Evolutionary conservation across 2,113 vertebrate genomes (phyloP).

Genomic region (Brienomyrus brachyistius): DNA sequence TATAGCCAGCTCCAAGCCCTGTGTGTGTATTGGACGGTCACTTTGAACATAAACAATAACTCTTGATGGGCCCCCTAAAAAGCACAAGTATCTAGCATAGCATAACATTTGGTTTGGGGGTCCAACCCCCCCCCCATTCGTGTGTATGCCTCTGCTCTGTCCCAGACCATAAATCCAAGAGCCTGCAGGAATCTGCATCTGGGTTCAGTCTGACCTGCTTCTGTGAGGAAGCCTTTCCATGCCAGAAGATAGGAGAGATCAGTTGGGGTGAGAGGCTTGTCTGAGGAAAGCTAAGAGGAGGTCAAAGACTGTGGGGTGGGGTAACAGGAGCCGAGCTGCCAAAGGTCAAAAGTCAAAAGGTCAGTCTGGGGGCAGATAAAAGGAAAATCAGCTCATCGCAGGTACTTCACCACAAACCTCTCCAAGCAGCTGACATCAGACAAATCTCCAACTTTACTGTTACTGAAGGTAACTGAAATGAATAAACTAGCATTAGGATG

Average conservation of each 20-base stretch:
- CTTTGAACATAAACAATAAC: not conserved
- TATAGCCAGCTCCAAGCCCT: not conserved
- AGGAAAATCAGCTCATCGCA: not conserved
- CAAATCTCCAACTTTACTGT: not conserved
- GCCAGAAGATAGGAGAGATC: not conserved
- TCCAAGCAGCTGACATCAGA: not conserved
- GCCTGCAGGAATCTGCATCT: not conserved
- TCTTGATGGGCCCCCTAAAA: not conserved
- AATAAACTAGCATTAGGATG: not conserved
- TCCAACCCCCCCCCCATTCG: not conserved
- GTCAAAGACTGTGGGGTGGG: not conserved
- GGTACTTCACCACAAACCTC: not conserved
- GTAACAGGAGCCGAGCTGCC: not conserved
- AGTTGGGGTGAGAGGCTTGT: not conserved
- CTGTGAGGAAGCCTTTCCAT: conserved; percentile 5
- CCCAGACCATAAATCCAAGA: conserved; percentile 7
- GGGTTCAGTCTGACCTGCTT: not conserved
- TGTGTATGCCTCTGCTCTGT: conserved; percentile 18
- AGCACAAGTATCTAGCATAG: not conserved
- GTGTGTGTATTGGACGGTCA: not conserved
- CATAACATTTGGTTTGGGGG: not conserved
- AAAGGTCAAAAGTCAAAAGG: not conserved
- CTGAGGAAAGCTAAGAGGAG: not conserved
- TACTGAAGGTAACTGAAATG: not conserved
- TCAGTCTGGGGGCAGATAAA: not conserved